Percentiles rank a stretch among this genome's conserved stretches.
Evolutionary conservation across 2,797 vertebrate species (phyloP).

Genomic region (Tokudaia muenninki): DNA sequence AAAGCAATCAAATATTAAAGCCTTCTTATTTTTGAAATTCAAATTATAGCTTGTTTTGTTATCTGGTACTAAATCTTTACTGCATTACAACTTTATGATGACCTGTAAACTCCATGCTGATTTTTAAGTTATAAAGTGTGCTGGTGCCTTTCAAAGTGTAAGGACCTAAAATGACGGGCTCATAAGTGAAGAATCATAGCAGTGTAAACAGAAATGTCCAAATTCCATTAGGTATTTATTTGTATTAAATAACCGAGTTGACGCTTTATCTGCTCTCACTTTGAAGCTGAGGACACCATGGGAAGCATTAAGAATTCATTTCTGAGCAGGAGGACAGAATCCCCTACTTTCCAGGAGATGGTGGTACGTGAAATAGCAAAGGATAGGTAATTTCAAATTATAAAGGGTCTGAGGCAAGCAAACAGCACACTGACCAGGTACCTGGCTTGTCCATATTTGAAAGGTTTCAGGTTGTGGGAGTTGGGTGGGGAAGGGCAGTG

Average conservation of each 20-base stretch:
- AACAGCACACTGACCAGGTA: background rate
- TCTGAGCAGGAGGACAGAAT: background rate
- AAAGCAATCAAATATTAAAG: slow-evolving; percentile 43
- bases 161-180: slow-evolving; percentile 39
- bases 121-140: slow-evolving; percentile 65
- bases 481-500: background rate
- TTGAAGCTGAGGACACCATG: fast-evolving
- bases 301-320: background rate
- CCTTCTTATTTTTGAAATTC: slow-evolving; percentile 53
- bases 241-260: background rate
- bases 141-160: slow-evolving; percentile 3
- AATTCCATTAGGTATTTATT: background rate
- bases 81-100: slow-evolving; percentile 66
- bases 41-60: slow-evolving; percentile 48
- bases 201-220: slow-evolving; percentile 22
- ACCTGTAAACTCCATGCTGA: slow-evolving; percentile 51
- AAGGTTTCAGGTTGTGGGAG: background rate
- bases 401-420: background rate
- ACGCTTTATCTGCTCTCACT: background rate
- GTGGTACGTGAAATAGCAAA: background rate
- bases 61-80: slow-evolving; percentile 48
- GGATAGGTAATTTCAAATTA: background rate
- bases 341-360: background rate
- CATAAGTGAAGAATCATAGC: slow-evolving; percentile 1
- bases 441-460: background rate